Base-by-base conservation (phyloP, 1,140 invertebrate genomes). In the Diachasmimorpha longicaudata region DNA sequence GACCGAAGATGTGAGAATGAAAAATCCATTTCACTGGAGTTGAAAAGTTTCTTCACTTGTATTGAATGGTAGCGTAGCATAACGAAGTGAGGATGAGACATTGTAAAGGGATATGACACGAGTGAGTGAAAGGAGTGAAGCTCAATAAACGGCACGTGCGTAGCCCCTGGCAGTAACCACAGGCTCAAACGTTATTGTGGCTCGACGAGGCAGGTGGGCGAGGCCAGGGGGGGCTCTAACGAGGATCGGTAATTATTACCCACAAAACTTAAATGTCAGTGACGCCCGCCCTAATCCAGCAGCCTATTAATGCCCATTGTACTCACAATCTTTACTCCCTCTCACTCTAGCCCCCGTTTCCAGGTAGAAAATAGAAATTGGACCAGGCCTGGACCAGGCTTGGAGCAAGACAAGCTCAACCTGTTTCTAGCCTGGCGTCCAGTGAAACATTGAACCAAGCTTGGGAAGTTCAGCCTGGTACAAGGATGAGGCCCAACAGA, bases 221-320 rank as follows among this genome's bases (percentile, higher is more conserved):
- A 76, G 74, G 67, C 74, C 36, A 39, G 67, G 39, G 31, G 39
- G 31, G 67, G 39, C 25, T 55, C 74, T 76, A 76, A 76, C 74
- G 46, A 76, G 74, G 69, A 76, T 63, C 69, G 37, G 69, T 76
- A 76, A 76, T 76, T 76, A 76, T 76, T 76, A 76, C 68, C 74
- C 74, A 66, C 68, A 76, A 71, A 25, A 36, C 68, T 55, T 36
- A 76, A 76, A 46, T 42, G 42, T 42, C 42, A 75, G 67, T 36
- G 66, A 68, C 23, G 39, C 73, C 39, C 48, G n/a, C 63, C 39
- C 63, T 68, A 39, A 44, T 48, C 23, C 39, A 31, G 2, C 37
- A 36, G 42, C 46, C 70, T 52, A 72, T 72, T 72, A 72, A 72
- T 72, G 52, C 70, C 70, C 31, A 72, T 72, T 72, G 70, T 72